Evolutionary conservation across 2,113 vertebrate genomes (phyloP), one percentile per base, ranked within the genome.

Genomic region (Mesocricetus auratus): DNA sequence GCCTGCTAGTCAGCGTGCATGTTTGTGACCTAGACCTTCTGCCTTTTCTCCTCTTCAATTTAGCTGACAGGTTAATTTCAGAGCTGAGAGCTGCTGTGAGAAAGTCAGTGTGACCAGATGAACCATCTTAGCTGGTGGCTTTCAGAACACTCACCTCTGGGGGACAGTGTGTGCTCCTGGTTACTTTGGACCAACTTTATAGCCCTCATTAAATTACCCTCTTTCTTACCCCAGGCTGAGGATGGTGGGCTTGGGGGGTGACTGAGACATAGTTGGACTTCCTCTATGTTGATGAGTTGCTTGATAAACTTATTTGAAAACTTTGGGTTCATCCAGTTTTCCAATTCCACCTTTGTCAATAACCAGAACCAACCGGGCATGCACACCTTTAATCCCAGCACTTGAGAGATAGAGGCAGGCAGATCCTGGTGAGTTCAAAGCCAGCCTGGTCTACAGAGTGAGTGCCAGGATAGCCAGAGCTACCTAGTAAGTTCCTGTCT

Each of bases 31-130:
- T 71, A 53, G 81, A 22, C 68, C 66, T 90, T 94, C 83, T 96
- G 94, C 85, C 92, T 95, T 94, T 94, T 82, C 83, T 90, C 69
- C 75, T 78, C 33, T 95, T 94, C 94, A 42, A 4, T 93, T 93
- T 85, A 86, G 85, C 73, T 77, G 94, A 96, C 87, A 96, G 94
- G 97, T 95, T 96, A 86, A 96, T 96, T 92, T 97, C 96, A 94
- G 92, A 93, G 82, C 92, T 3, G 26, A 95, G 29, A 13, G 58
- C 71, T 93, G 87, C 58, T 75, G 75, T 69, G 83, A 60, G 11
- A 86, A 79, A 77, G 74, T 94, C 96, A 91, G 31, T 31, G 90
- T 86, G 94, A 86, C 64, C 92, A 87, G 71, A 77, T 53, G 91
- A 95, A 62, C 71, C 88, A 81, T 60, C 68, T 90, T 53, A 64